Base-by-base conservation (phyloP, 2,888 invertebrate species). In the Eucera pruinosa region DNA sequence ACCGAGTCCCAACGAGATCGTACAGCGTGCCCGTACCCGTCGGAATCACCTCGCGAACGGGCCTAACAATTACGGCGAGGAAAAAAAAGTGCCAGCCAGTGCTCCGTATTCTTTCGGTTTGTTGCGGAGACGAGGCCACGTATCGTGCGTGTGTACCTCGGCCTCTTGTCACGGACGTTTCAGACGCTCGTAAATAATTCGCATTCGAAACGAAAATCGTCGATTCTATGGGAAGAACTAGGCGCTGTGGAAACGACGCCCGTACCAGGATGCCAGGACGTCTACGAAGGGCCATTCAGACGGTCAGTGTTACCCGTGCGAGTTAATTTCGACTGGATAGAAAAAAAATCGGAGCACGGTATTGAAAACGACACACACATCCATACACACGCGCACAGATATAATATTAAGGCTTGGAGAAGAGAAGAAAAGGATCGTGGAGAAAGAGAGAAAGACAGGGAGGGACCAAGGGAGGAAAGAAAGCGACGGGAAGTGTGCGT, bases 191-290 rank as follows among this genome's bases (percentile, higher is more conserved):
- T 9, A 20, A 39, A 15, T 18, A 25, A 20, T 5, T 27, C 18
- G 7, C 11, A 39, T 27, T 25, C 1, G 20, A 18, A 11, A n/a
- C n/a, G n/a, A n/a, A 20, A 18, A 47, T 36, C 47, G 15, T 11
- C 66, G 36, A 36, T 27, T 60, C 20, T 43, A 2, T 20, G 7
- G 15, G 25, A 18, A 11, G 48, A 11, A n/a, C 62, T 58, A 50
- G 39, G 60, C 61, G 62, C 64, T 43, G 52, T 57, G 68, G 52
- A 66, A 81, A 73, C 84, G 83, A 83, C 82, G 82, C 75, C 81
- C 57, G 81, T 75, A 47, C 39, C 70, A 75, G 70, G 67, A 80
- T 79, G 74, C 72, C 54, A 77, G 80, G 45, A 73, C 65, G 66
- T 81, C 52, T 65, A 47, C 72, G 60, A 25, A 47, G 73, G 50